Conservation (phyloP, 2,113 vertebrate genomes). For the Miniopterus natalensis region DNA sequence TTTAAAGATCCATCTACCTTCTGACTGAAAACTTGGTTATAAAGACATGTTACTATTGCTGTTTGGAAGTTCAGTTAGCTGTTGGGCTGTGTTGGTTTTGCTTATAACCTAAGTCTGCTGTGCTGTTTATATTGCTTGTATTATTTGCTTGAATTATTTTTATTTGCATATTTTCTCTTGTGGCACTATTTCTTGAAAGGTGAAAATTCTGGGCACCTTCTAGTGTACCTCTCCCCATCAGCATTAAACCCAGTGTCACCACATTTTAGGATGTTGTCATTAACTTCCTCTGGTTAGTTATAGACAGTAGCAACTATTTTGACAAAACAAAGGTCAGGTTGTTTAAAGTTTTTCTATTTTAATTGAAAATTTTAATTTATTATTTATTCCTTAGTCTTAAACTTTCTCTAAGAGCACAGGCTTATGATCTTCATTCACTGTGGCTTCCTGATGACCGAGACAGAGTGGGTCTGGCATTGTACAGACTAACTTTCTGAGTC, state of each 20-base stretch:
- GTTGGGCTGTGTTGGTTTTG: background rate
- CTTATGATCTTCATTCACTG: fast-evolving
- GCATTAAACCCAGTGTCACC: background rate
- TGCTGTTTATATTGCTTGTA: background rate
- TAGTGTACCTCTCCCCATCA: background rate
- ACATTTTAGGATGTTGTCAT: background rate
- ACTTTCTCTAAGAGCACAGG: background rate
- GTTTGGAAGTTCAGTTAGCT: background rate
- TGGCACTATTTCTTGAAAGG: background rate
- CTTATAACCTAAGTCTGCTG: background rate
- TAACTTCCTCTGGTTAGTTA: background rate
- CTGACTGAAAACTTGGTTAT: background rate
- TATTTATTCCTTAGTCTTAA: background rate
- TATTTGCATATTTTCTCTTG: background rate
- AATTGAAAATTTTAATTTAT: background rate
- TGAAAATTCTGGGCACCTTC: background rate
- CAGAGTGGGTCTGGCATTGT: background rate
- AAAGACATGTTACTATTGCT: fast-evolving
- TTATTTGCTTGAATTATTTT: no score
- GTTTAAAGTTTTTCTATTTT: background rate
- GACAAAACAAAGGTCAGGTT: background rate
- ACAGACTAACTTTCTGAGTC: background rate
- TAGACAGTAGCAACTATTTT: background rate
- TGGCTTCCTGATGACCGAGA: background rate
- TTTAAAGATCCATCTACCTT: background rate